Evolutionary conservation across 2,888 invertebrate genomes (phyloP), one percentile per base, ranked within the genome.

Genomic region (Pollenia labialis): DNA sequence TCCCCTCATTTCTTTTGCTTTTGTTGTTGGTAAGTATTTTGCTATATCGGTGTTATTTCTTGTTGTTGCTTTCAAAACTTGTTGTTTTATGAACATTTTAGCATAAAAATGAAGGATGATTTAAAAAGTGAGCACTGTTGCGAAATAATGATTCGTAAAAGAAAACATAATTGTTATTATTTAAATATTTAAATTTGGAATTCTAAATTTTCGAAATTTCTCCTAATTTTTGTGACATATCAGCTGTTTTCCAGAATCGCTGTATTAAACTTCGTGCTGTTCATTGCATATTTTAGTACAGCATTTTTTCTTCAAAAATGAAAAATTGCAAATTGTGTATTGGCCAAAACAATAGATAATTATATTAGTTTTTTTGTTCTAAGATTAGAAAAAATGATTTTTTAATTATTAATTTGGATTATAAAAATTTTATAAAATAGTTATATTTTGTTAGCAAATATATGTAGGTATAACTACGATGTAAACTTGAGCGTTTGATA

Each of bases 251-350:
- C 7, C 76, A 88, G 83, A 69, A 58, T 87, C 58, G 76, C 16
- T 48, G 44, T 50, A 58, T 76, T 46, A n/a, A 66, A 62, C 42
- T 60, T 69, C 52, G 11, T 68, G 64, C 56, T 72, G 77, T 79
- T 84, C 79, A 62, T 85, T 81, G 74, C 81, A 64, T 56, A 83
- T 81, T 81, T 87, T 69, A 81, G 85, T 83, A 74, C 77, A 56
- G 50, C n/a, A 58, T 48, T 68, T 18, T 32, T 1, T 7, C 18
- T 10, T 18, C 23, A 1, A 32, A 4, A 32, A 32, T 3, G 3
- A 32, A 32, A 32, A 32, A 32, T 32, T 32, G 32, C 32, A 4
- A 32, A 32, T 32, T 32, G 32, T 32, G 4, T 32, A 32, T 2
- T 32, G 4, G 32, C 32, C 32, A 32, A 32, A 0, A 6, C 6